These are phyloP conservation scores for Mionectes olivaceus DNA, from an alignment of 2,797 vertebrate genomes.

Conservation along the genomic window DNA sequence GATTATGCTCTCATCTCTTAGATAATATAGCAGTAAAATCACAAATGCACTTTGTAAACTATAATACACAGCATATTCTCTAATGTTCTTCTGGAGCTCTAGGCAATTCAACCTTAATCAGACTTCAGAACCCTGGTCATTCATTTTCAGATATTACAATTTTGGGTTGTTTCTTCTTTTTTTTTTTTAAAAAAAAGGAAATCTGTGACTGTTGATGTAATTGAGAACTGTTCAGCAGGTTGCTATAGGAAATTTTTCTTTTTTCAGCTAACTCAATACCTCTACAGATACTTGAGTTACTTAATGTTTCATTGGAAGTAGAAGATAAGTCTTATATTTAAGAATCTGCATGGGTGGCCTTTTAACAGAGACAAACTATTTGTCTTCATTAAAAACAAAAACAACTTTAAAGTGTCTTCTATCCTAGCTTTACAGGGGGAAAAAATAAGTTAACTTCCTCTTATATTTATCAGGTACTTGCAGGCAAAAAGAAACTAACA, in stretches of 20 bases:
- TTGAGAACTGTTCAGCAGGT: background rate
- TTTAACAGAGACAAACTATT: background rate
- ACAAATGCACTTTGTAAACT: background rate
- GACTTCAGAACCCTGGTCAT: background rate
- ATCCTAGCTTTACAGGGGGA: background rate
- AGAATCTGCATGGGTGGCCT: background rate
- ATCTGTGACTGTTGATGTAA: no score
- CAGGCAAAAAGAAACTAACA: background rate
- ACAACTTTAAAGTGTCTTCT: background rate
- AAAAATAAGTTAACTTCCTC: background rate
- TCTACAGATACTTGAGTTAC: background rate
- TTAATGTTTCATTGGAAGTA: background rate
- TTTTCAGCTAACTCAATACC: background rate
- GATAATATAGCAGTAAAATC: background rate
- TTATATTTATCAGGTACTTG: background rate
- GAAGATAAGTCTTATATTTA: background rate
- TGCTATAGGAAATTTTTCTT: background rate
- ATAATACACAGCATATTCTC: background rate
- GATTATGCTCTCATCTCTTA: background rate
- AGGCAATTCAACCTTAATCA: conserved; percentile 12
- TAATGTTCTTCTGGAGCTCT: background rate
- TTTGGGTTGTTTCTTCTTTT: background rate
- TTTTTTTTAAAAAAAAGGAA: background rate
- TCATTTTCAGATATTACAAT: conserved; percentile 12
- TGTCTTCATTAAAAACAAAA: background rate